phyloP scores from a whole-genome alignment of 1,140 invertebrate species.

The Brachystomella parvula region DNA sequence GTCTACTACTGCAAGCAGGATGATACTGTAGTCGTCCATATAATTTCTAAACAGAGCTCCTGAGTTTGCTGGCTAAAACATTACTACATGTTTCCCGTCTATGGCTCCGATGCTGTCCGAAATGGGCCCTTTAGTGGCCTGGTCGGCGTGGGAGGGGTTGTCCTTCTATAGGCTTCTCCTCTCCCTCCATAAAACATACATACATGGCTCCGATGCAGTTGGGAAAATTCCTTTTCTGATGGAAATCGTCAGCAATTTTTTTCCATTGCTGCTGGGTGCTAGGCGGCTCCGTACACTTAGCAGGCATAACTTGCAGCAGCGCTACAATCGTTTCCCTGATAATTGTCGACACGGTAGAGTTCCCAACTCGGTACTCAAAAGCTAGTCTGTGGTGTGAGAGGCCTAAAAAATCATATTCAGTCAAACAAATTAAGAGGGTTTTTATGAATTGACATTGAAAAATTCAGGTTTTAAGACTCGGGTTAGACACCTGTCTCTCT shows the following conservation, averaged over 20 bases:
- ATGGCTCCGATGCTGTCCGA: too few species aligned
- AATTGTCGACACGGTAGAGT: not conserved
- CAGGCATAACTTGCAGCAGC: not conserved
- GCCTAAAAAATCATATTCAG: too few species aligned
- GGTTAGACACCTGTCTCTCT: not conserved
- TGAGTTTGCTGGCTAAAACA: slow-evolving; percentile 1
- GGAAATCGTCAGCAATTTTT: slow-evolving; percentile 38
- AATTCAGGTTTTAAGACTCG: too few species aligned
- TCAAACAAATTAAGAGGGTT: too few species aligned
- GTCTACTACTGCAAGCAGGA: slow-evolving; percentile 39
- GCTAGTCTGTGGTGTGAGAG: not conserved
- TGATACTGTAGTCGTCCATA: slow-evolving; percentile 40
- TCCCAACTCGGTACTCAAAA: not conserved
- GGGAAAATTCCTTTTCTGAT: slow-evolving; percentile 20
- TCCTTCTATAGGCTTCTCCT: too few species aligned
- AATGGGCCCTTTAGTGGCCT: too few species aligned
- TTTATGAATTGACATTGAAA: too few species aligned
- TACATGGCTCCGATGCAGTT: slow-evolving; percentile 15
- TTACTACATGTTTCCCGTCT: slow-evolving; percentile 13
- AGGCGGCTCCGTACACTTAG: slow-evolving; percentile 26
- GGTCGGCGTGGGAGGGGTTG: too few species aligned
- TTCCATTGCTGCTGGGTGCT: slow-evolving; percentile 39
- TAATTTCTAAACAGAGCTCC: slow-evolving; percentile 47
- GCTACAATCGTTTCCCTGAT: not conserved
- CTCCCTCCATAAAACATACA: too few species aligned